phyloP scores from a whole-genome alignment of 2,113 vertebrate species.

The Galbula dea region DNA sequence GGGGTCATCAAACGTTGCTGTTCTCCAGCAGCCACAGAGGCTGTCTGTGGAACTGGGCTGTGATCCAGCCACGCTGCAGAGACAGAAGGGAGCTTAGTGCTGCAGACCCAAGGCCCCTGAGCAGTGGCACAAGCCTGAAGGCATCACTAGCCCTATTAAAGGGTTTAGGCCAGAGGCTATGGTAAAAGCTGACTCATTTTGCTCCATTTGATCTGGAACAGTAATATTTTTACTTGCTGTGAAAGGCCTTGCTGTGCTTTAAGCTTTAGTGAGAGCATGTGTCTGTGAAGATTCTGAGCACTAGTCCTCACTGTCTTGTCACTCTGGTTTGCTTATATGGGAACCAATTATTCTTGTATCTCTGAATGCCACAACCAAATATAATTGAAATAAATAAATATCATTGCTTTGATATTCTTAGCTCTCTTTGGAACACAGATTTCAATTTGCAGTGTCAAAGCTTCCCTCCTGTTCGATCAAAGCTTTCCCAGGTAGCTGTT shows the following conservation, averaged over 20 bases:
- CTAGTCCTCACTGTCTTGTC: background rate
- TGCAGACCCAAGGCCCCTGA: background rate
- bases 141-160: background rate
- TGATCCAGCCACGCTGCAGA: background rate
- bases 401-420: background rate
- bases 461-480: background rate
- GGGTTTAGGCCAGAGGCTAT: background rate
- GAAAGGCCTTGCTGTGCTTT: background rate
- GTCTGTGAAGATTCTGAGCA: background rate
- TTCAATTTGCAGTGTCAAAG: background rate
- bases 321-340: background rate
- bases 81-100: background rate
- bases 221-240: background rate
- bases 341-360: background rate
- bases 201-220: background rate
- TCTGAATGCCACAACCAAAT: background rate
- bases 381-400: background rate
- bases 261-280: background rate
- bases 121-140: background rate
- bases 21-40: background rate
- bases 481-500: background rate
- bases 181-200: slow-evolving; percentile 35
- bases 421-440: background rate
- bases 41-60: background rate
- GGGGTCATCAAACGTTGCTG: background rate